Evolutionary conservation across 1,140 invertebrate genomes (phyloP).

Genomic region (Cheumatopsyche charites): DNA sequence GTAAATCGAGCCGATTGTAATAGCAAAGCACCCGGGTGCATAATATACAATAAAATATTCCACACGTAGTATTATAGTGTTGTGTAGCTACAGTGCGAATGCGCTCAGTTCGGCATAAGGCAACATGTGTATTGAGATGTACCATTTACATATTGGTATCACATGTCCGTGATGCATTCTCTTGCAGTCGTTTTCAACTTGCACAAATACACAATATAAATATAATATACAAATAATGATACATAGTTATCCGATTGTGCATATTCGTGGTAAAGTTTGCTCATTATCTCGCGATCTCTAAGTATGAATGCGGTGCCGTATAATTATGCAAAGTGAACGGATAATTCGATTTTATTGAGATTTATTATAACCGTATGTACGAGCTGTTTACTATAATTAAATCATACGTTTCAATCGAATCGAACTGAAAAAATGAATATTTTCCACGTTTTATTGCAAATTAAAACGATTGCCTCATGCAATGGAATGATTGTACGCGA

Average conservation of each 20-base stretch:
- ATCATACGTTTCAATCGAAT: constrained; percentile 1
- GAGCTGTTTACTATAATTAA: constrained; percentile 25
- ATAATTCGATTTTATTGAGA: constrained; percentile 28
- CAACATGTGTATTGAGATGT: constrained; percentile 48
- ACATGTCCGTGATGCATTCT: constrained; percentile 39
- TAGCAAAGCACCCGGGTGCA: constrained; percentile 32
- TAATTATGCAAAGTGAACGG: constrained; percentile 26
- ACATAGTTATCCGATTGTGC: neutral
- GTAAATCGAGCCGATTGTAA: constrained; percentile 47
- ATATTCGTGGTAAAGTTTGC: neutral
- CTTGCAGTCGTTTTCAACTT: constrained; percentile 12
- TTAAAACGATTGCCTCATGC: neutral
- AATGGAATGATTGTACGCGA: neutral
- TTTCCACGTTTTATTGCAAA: neutral
- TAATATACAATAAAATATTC: no score
- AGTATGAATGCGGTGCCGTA: constrained; percentile 13
- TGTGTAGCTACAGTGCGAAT: neutral
- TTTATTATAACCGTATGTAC: constrained; percentile 22
- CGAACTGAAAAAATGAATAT: neutral
- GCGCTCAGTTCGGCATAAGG: constrained; percentile 16
- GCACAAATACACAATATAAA: neutral
- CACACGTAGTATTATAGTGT: no score
- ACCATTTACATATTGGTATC: constrained; percentile 48
- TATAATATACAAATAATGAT: neutral
- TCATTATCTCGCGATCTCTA: constrained; percentile 10